phyloP scores from a whole-genome alignment of 2,888 invertebrate genomes.

The Apodemia zela region DNA sequence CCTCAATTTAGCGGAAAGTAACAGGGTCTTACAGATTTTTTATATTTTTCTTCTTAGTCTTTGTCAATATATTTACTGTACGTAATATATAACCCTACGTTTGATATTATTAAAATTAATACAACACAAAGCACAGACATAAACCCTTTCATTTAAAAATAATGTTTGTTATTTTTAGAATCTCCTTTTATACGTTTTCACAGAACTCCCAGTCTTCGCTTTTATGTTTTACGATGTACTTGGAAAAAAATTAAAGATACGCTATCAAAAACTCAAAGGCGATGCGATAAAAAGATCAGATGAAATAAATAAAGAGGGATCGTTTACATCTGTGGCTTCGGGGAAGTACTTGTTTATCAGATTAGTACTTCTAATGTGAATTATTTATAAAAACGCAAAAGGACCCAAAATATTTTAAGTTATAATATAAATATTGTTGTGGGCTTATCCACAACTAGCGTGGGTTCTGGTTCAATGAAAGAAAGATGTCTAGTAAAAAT shows the following conservation, averaged over 20 bases:
- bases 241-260: constrained; percentile 1
- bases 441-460: too few species aligned
- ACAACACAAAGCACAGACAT: not conserved
- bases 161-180: not conserved
- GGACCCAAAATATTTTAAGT: too few species aligned
- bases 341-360: not conserved
- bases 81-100: too few species aligned
- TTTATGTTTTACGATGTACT: not conserved
- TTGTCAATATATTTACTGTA: too few species aligned
- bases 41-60: too few species aligned
- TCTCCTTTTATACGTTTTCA: not conserved
- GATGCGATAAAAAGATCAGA: not conserved
- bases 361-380: not conserved
- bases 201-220: not conserved
- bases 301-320: constrained; percentile 9
- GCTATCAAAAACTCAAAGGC: not conserved
- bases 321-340: not conserved
- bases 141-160: not conserved
- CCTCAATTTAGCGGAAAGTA: too few species aligned
- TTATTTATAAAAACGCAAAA: too few species aligned
- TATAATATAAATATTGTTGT: too few species aligned
- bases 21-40: too few species aligned
- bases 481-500: too few species aligned
- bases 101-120: too few species aligned
- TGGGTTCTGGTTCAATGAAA: too few species aligned